Conservation (phyloP, 1,140 invertebrate genomes). For the Drosophila grimshawi region DNA sequence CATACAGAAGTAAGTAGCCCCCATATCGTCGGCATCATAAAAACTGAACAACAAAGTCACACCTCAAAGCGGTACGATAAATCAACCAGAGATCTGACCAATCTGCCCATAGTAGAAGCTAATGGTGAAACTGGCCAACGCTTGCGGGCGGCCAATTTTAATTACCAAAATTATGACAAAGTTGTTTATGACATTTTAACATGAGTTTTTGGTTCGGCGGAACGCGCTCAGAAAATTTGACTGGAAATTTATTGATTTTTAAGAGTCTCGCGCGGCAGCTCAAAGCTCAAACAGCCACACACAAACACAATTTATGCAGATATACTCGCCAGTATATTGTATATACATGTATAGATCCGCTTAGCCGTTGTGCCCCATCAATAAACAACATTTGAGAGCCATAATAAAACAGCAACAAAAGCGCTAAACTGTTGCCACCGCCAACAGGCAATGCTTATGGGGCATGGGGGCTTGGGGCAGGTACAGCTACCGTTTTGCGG, state of each 20-base stretch:
- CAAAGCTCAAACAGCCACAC: constrained; percentile 14
- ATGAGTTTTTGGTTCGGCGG: constrained; percentile 49
- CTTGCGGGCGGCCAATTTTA: constrained; percentile 77
- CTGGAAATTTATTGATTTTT: constrained; percentile 80
- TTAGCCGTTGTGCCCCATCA: constrained; percentile 73
- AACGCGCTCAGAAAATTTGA: constrained; percentile 62
- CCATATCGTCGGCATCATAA: constrained; percentile 46
- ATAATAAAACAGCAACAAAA: constrained; percentile 67
- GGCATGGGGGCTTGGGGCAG: background rate
- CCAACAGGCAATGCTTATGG: constrained; percentile 13
- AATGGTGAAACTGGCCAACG: constrained; percentile 7
- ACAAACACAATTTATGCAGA: constrained; percentile 38
- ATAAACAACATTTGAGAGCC: constrained; percentile 69
- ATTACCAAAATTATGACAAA: constrained; percentile 84
- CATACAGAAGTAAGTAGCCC: constrained; percentile 62
- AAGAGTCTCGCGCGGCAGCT: constrained; percentile 60
- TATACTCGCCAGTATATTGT: constrained; percentile 3
- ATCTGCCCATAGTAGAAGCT: constrained; percentile 3
- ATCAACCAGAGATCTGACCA: constrained; percentile 53
- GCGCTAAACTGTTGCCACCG: constrained; percentile 76
- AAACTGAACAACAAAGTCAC: constrained; percentile 72
- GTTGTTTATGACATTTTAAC: constrained; percentile 81
- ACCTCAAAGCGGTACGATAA: constrained; percentile 70
- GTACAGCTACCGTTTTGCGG: constrained; percentile 56
- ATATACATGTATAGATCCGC: constrained; percentile 66